Evolutionary conservation across 2,113 vertebrate genomes (phyloP).

Genomic region (Chitala chitala): DNA sequence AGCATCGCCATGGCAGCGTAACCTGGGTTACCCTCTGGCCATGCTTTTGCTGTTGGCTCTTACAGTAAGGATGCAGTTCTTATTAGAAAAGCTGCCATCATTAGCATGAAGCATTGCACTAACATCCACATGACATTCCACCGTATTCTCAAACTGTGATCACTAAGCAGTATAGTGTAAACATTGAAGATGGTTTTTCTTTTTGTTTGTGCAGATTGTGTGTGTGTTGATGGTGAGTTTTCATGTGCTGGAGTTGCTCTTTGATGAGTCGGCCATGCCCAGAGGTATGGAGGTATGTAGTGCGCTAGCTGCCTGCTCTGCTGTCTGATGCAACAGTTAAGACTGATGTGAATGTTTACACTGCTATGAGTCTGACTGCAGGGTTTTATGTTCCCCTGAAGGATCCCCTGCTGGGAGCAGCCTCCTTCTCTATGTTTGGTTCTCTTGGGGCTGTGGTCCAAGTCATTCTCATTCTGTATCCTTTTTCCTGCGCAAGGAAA

Average conservation of each 20-base stretch:
- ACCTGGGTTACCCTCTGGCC: conserved; percentile 87
- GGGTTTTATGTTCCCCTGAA: conserved; percentile 38
- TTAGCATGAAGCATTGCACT: neutral
- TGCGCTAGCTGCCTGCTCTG: too few species aligned
- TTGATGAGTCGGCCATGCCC: conserved; percentile 90
- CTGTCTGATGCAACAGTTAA: neutral
- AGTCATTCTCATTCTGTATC: conserved; percentile 96
- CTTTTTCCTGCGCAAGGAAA: conserved; percentile 52
- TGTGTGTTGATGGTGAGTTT: conserved; percentile 89
- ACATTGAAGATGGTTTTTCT: neutral
- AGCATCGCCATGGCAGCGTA: conserved; percentile 90
- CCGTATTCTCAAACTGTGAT: neutral
- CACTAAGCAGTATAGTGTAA: neutral
- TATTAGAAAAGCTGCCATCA: neutral
- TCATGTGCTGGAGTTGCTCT: conserved; percentile 86
- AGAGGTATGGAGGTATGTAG: conserved; percentile 81
- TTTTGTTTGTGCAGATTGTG: conserved; percentile 66
- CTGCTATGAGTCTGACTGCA: neutral
- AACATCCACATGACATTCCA: too few species aligned
- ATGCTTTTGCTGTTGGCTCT: conserved; percentile 84
- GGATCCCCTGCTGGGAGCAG: conserved; percentile 81
- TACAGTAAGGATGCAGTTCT: conserved; percentile 62
- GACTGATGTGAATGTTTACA: neutral
- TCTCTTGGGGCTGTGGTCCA: conserved; percentile 88
- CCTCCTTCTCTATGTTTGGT: conserved; percentile 91